A percentile compares a stretch with the other conserved stretches of the same genome.
Conservation (phyloP, 1,140 invertebrate species). For the Drosophila repleta region DNA sequence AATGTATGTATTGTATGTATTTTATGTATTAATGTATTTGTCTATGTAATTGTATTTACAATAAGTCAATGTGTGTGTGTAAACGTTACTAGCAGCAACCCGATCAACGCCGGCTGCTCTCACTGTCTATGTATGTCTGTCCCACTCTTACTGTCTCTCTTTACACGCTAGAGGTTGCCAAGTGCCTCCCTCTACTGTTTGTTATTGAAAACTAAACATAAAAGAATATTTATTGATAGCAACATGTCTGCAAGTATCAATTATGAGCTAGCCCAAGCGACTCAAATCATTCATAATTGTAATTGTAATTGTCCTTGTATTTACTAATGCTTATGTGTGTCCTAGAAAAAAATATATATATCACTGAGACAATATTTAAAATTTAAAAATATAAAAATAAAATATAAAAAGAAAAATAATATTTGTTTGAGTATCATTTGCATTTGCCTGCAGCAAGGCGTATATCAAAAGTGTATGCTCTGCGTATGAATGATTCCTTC, state of each 20-base stretch:
- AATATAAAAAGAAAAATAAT: too few species aligned
- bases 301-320: too few species aligned
- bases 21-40: neutral
- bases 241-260: slow-evolving; percentile 45
- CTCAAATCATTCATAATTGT: slow-evolving; percentile 41
- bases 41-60: too few species aligned
- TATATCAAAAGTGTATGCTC: neutral
- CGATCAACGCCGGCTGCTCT: slow-evolving; percentile 30
- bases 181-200: slow-evolving; percentile 52
- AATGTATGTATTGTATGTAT: too few species aligned
- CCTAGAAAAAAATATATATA: too few species aligned
- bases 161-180: slow-evolving; percentile 46
- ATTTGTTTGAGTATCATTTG: neutral
- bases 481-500: slow-evolving; percentile 21
- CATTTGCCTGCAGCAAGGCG: neutral
- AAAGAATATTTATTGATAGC: slow-evolving; percentile 73
- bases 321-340: too few species aligned
- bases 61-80: neutral
- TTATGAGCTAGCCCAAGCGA: neutral
- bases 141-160: neutral
- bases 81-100: slow-evolving; percentile 35
- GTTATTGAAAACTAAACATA: slow-evolving; percentile 77
- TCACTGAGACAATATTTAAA: too few species aligned
- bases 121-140: neutral
- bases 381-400: neutral